Conservation (phyloP, 2,113 vertebrate species). For the Lepidothrix coronata region DNA sequence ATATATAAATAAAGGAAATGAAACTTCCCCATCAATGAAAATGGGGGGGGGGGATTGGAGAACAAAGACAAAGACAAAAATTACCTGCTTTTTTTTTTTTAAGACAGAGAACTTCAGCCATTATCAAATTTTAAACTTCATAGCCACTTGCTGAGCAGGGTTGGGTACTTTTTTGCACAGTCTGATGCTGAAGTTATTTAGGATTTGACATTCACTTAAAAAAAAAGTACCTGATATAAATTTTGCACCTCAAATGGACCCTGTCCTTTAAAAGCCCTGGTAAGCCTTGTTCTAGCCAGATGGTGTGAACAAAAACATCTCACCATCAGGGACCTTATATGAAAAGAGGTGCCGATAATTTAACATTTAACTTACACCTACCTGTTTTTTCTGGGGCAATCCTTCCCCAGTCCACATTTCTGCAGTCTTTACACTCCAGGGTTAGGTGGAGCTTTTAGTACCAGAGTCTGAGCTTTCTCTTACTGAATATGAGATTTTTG, state of each 20-base stretch:
- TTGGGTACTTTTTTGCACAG: background rate
- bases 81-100: background rate
- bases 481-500: constrained; percentile 37
- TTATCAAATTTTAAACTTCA: background rate
- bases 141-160: background rate
- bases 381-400: constrained; percentile 30
- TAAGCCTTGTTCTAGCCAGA: background rate
- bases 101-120: background rate
- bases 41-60: background rate
- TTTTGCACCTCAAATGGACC: background rate
- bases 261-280: background rate
- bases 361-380: constrained; percentile 4
- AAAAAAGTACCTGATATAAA: background rate
- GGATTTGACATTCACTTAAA: constrained; percentile 48
- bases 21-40: constrained; percentile 61
- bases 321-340: background rate
- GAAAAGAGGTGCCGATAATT: constrained; percentile 13
- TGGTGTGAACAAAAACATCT: background rate
- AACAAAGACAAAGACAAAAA: background rate
- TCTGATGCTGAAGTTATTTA: background rate
- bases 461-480: background rate
- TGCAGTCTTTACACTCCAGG: constrained; percentile 19
- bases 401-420: constrained; percentile 22
- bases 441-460: background rate
- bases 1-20: constrained; percentile 66